phyloP scores from a whole-genome alignment of 2,888 invertebrate genomes.

The Colletes collaris region DNA sequence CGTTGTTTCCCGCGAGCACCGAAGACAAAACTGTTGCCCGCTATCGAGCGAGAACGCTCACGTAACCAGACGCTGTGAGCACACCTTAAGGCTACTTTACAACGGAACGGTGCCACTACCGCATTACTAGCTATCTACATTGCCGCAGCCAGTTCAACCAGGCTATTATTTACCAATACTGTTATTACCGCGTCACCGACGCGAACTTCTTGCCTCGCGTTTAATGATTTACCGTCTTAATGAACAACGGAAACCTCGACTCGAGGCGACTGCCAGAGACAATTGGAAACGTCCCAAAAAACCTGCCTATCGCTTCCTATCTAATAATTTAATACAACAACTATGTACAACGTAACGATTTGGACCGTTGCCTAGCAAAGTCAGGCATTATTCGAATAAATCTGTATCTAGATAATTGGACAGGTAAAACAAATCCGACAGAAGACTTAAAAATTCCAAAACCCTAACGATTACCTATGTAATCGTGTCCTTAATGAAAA shows the following conservation, averaged over 20 bases:
- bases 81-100: slow-evolving; percentile 47
- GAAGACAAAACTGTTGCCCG: slow-evolving; percentile 32
- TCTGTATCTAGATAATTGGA: too few species aligned
- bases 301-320: background rate
- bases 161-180: slow-evolving; percentile 55
- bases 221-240: slow-evolving; percentile 40
- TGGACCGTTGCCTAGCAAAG: too few species aligned
- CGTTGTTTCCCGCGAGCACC: background rate
- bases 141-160: slow-evolving; percentile 43
- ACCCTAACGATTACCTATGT: too few species aligned
- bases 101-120: slow-evolving; percentile 36
- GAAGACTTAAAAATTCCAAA: too few species aligned
- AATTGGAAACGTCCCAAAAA: background rate
- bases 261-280: background rate
- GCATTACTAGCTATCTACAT: slow-evolving; percentile 49
- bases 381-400: too few species aligned
- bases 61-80: slow-evolving; percentile 44
- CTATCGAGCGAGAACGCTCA: slow-evolving; percentile 35
- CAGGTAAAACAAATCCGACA: too few species aligned
- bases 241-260: slow-evolving; percentile 23
- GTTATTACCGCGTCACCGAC: slow-evolving; percentile 42
- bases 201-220: background rate
- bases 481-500: too few species aligned
- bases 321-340: too few species aligned
- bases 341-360: too few species aligned